A percentile compares a stretch with the other conserved stretches of the same genome.
phyloP scores from a whole-genome alignment of 2,797 vertebrate species.

The Podargus strigoides region DNA sequence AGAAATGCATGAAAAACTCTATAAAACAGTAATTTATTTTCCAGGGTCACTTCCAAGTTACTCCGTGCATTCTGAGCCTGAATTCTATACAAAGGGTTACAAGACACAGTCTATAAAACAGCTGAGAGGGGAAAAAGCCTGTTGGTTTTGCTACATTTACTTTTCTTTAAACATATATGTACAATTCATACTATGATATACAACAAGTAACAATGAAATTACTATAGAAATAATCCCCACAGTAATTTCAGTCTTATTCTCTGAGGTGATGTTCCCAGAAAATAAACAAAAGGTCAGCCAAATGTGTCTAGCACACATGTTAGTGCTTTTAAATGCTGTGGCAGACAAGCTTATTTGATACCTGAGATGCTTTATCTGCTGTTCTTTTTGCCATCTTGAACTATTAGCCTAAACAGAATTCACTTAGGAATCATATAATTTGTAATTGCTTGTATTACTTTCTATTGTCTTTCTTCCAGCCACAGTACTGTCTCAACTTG shows the following conservation, averaged over 20 bases:
- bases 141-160: neutral
- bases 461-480: neutral
- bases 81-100: neutral
- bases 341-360: neutral
- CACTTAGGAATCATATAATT: neutral
- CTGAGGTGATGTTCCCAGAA: neutral
- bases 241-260: neutral
- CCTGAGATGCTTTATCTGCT: neutral
- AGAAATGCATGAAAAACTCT: neutral
- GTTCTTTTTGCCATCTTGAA: neutral
- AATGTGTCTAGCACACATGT: neutral
- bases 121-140: neutral
- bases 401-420: neutral
- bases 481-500: neutral
- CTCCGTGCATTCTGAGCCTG: neutral
- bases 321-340: neutral
- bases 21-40: conserved; percentile 2
- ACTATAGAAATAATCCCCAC: neutral
- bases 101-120: neutral
- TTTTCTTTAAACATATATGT: neutral
- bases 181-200: neutral
- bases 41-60: conserved; percentile 17
- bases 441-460: neutral
- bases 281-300: neutral
- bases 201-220: neutral